Percentiles rank a stretch among this genome's conserved stretches.
Evolutionary conservation across 2,113 vertebrate genomes (phyloP).

Genomic region (Protobothrops mucrosquamatus): DNA sequence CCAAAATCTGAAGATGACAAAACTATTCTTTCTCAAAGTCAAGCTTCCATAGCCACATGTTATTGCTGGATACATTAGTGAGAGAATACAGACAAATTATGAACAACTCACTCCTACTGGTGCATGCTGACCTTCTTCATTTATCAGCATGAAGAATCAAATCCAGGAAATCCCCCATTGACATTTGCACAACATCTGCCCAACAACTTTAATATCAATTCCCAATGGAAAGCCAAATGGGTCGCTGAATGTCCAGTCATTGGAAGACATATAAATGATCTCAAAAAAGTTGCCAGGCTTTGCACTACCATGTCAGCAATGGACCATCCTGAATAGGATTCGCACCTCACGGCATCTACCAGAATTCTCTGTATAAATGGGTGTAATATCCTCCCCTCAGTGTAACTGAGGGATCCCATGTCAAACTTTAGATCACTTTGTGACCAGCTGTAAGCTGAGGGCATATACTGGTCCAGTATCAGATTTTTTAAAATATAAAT

Average conservation of each 20-base stretch:
- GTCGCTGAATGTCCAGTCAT: background rate
- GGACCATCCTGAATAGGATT: background rate
- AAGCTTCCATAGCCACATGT: background rate
- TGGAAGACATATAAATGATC: background rate
- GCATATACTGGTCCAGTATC: background rate
- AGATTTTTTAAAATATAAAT: background rate
- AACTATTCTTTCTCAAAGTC: background rate
- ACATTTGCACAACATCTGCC: background rate
- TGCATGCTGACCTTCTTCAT: background rate
- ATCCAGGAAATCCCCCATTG: background rate
- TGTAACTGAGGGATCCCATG: background rate
- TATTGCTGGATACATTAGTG: background rate
- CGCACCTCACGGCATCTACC: fast-evolving
- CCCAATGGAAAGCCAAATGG: background rate
- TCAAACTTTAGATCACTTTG: background rate
- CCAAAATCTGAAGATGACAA: background rate
- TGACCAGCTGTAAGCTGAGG: background rate
- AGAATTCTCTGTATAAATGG: background rate
- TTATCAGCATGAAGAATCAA: background rate
- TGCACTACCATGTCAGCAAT: too few relatives aligned
- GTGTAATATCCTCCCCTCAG: background rate
- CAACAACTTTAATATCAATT: background rate
- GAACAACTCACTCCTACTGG: background rate
- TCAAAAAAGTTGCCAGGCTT: background rate
- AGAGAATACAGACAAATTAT: background rate